Evolutionary conservation across 2,888 invertebrate species (phyloP), one percentile per base, ranked within the genome.

Genomic region (Lottia scabra): DNA sequence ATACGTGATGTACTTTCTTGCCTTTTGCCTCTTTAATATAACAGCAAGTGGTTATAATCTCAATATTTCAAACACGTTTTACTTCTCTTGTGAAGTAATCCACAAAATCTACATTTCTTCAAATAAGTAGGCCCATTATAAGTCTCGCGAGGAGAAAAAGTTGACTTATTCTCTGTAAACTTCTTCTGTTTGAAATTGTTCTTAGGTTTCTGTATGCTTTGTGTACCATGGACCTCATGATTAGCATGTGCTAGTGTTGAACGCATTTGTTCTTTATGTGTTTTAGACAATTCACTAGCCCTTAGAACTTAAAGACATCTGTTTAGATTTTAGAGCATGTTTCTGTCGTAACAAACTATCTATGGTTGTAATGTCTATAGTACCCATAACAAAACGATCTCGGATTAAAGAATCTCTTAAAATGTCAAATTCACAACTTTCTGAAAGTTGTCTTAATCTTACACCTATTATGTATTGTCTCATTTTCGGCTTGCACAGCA

Each of bases 41-140:
- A 30, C 30, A 30, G 30, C 30, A 30, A 30, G 30, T 80, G 78
- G 66, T 81, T 78, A 43, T 63, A 67, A 16, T 68, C 75, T 19
- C 75, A 48, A 68, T 79, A 79, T 3, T 19, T 26, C 12, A 73
- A 67, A 45, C 74, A 75, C 10, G 56, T 72, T 63, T 77, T 78
- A 19, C 76, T 78, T 65, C 73, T 77, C n/a, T 71, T 64, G 72
- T 78, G 78, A 46, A 43, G 63, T 13, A 67, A 67, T 12, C 78
- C 75, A 74, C 78, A 79, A 43, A 76, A 76, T 30, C 65, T 70
- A 45, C 78, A 78, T n/a, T 27, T 67, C 63, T 65, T 26, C n/a
- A 30, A 30, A 30, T 30, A 4, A 30, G 30, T 30, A 30, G 30
- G 30, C 2, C 30, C 30, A 30, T 30, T 5, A 30, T 30, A 4